Evolutionary conservation across 1,140 invertebrate species (phyloP).

Genomic region (Orchestia grillus): DNA sequence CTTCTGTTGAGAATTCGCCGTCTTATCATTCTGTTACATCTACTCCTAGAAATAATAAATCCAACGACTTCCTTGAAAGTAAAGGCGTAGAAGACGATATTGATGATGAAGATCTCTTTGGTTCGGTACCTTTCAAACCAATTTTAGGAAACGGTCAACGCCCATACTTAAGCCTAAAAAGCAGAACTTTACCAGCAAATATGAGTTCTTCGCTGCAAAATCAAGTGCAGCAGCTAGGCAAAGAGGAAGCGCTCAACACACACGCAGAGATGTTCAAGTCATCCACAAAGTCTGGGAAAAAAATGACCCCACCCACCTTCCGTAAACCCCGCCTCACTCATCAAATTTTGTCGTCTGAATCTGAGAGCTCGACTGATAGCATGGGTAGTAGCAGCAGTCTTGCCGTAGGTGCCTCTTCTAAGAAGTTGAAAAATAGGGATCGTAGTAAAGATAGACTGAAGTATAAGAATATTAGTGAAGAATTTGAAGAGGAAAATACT

Average conservation of each 20-base stretch:
- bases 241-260: slow-evolving; percentile 68
- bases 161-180: slow-evolving; percentile 61
- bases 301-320: slow-evolving; percentile 68
- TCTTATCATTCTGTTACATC: slow-evolving; percentile 55
- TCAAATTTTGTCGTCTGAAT: slow-evolving; percentile 65
- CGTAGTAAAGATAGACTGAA: slow-evolving; percentile 66
- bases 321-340: slow-evolving; percentile 65
- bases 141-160: slow-evolving; percentile 69
- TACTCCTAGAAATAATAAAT: slow-evolving; percentile 61
- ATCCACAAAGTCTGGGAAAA: slow-evolving; percentile 69
- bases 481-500: slow-evolving; percentile 67
- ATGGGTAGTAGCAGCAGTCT: slow-evolving; percentile 34
- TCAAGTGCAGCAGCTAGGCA: slow-evolving; percentile 64
- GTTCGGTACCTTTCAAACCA: slow-evolving; percentile 76
- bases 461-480: slow-evolving; percentile 68
- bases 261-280: slow-evolving; percentile 66
- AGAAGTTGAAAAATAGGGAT: slow-evolving; percentile 63
- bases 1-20: not conserved
- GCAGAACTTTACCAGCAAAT: slow-evolving; percentile 64
- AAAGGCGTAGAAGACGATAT: not conserved
- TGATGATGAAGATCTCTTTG: slow-evolving; percentile 75
- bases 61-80: not conserved
- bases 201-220: slow-evolving; percentile 64
- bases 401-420: slow-evolving; percentile 32
- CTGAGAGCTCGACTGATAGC: slow-evolving; percentile 62